Evolutionary conservation across 2,797 vertebrate species (phyloP).

Genomic region (Benthosema pterotum): DNA sequence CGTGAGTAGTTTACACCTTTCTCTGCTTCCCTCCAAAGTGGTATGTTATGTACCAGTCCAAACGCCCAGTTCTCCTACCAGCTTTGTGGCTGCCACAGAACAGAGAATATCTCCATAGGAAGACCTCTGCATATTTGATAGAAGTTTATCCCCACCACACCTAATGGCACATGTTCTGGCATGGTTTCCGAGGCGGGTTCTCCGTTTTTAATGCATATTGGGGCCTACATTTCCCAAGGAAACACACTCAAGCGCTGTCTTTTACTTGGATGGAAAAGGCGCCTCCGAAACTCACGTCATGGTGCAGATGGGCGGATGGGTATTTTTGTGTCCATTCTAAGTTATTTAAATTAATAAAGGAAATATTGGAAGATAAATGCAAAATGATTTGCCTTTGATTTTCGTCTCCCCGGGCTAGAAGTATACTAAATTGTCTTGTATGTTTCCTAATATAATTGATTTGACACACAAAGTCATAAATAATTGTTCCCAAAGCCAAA

Average conservation of each 20-base stretch:
- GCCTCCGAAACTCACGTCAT: slow-evolving; percentile 66
- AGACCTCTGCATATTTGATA: slow-evolving; percentile 48
- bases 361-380: slow-evolving; percentile 62
- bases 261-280: slow-evolving; percentile 65
- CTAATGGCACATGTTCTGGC: slow-evolving; percentile 31
- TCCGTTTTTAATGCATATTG: slow-evolving; percentile 53
- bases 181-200: slow-evolving; percentile 60
- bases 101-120: slow-evolving; percentile 38
- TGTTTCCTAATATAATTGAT: background rate
- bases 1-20: slow-evolving; percentile 28
- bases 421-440: background rate
- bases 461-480: background rate
- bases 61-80: slow-evolving; percentile 27
- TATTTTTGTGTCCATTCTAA: slow-evolving; percentile 80
- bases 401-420: background rate
- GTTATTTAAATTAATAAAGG: slow-evolving; percentile 87
- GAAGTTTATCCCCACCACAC: slow-evolving; percentile 45
- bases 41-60: slow-evolving; percentile 35
- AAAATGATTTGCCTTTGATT: slow-evolving; percentile 27
- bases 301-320: slow-evolving; percentile 66
- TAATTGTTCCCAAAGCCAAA: no score
- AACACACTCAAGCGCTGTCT: slow-evolving; percentile 62
- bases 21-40: slow-evolving; percentile 39
- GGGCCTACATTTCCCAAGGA: slow-evolving; percentile 73
- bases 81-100: slow-evolving; percentile 39